These are phyloP conservation scores for Pagetopsis macropterus DNA, from an alignment of 2,797 vertebrate species.

Conservation along the genomic window DNA sequence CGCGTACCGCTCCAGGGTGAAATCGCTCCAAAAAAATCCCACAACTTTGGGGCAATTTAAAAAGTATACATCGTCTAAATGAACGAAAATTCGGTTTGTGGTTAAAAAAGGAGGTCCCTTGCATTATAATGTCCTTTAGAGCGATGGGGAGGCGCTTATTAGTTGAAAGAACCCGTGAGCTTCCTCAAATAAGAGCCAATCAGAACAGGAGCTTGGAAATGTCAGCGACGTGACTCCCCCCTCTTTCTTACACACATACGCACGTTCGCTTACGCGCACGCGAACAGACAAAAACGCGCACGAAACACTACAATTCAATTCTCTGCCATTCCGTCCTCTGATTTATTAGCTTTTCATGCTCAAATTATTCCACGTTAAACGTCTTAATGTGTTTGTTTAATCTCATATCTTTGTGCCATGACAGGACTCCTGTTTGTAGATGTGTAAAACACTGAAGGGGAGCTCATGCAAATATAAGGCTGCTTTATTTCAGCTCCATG, in stretches of 20 bases:
- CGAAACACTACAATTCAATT: slow-evolving; percentile 75
- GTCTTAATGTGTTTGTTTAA: slow-evolving; percentile 80
- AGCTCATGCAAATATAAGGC: slow-evolving; percentile 11
- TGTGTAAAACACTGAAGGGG: slow-evolving; percentile 18
- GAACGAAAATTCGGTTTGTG: slow-evolving; percentile 98
- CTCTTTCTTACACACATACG: slow-evolving; percentile 47
- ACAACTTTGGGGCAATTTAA: slow-evolving; percentile 91
- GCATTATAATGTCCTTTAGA: slow-evolving; percentile 99
- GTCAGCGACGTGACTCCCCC: slow-evolving; percentile 86
- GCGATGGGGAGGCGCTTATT: slow-evolving; percentile 98
- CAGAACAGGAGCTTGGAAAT: slow-evolving; percentile 92
- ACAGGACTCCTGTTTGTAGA: slow-evolving; percentile 46
- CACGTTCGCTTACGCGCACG: slow-evolving; percentile 28
- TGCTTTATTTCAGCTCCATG: slow-evolving; percentile 11
- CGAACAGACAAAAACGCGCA: slow-evolving; percentile 46
- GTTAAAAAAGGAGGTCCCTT: slow-evolving; percentile 97
- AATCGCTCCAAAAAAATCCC: slow-evolving; percentile 89
- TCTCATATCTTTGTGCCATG: slow-evolving; percentile 50
- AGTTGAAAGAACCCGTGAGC: slow-evolving; percentile 95
- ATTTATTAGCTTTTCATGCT: slow-evolving; percentile 85
- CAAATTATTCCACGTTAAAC: slow-evolving; percentile 81
- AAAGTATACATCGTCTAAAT: slow-evolving; percentile 96
- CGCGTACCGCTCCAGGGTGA: slow-evolving; percentile 97
- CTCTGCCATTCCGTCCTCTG: slow-evolving; percentile 79
- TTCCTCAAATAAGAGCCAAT: slow-evolving; percentile 95